A percentile compares a stretch with the other conserved stretches of the same genome.
Evolutionary conservation across 2,113 vertebrate genomes (phyloP).

Genomic region (Myodes glareolus): DNA sequence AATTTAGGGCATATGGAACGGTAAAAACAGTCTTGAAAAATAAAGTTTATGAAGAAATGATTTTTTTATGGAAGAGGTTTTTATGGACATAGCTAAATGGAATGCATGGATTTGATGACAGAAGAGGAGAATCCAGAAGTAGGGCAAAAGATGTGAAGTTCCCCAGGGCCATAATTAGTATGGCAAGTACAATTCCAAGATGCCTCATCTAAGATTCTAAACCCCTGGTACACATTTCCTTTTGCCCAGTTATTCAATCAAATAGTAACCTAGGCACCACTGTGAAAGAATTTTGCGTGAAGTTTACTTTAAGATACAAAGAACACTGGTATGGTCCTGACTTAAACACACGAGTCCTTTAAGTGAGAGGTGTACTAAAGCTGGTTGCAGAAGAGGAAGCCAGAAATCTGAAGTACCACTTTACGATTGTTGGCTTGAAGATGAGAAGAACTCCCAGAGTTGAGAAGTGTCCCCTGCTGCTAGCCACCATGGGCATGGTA

Average conservation of each 20-base stretch:
- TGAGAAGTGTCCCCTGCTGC: neutral
- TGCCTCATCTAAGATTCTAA: neutral
- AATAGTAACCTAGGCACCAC: neutral
- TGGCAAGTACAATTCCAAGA: slow-evolving; percentile 29
- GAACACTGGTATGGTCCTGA: neutral
- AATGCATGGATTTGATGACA: neutral
- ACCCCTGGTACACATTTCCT: neutral
- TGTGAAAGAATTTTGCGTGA: neutral
- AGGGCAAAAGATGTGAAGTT: neutral
- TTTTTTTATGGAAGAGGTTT: slow-evolving; percentile 9
- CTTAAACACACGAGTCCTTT: neutral
- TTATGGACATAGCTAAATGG: neutral
- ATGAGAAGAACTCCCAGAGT: neutral
- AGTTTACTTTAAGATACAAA: slow-evolving; percentile 4
- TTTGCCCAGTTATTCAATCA: neutral
- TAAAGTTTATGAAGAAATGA: neutral
- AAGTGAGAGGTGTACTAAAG: neutral
- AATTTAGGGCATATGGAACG: neutral
- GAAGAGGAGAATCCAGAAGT: neutral
- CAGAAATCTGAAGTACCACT: neutral
- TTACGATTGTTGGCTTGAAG: neutral
- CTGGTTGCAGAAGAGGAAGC: neutral
- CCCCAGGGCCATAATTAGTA: neutral
- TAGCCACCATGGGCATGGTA: neutral
- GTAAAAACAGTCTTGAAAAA: neutral